Base-by-base conservation (phyloP, 2,797 vertebrate genomes). In the Characodon lateralis region DNA sequence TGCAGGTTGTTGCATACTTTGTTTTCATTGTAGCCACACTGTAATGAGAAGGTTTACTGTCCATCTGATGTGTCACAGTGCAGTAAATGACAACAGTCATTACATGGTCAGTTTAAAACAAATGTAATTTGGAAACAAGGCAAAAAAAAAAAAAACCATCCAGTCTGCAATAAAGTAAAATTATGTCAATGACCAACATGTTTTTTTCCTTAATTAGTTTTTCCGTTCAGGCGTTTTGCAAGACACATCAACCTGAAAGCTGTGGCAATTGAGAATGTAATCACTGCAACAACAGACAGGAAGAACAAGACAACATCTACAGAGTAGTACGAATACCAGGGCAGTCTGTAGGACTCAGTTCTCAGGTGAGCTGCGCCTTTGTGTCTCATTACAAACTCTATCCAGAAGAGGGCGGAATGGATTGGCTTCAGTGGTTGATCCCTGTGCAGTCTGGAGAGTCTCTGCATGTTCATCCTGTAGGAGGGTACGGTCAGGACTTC, bases 271-370 rank as follows among this genome's bases (percentile, higher is more conserved):
- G 65, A 56, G 22, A 86, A 28, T 53, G 5, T 43, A 9, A 78
- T 51, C 6, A n/a, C 26, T 46, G 24, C 2, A 28, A 76, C 4
- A 10, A 75, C 1, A 0, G 39, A 55, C 53, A 88, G 46, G 35
- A 69, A 69, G 69, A 78, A 80, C 22, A 80, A 68, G 70, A 68
- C n/a, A 48, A 94, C 92, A 75, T 94, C 93, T 8, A 92, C 76
- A 72, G 89, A 89, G 83, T 93, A 50, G 76, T 93, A 95, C 28
- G 84, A 66, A 8, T 93, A 93, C 93, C 92, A 94, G 28, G 92
- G 83, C 88, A 94, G 79, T 74, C 55, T 94, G 85, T 91, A 92
- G 24, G 92, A 87, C 46, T 87, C 77, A 0, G 92, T 86, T 59
- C 87, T 89, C 55, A 95, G 81, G 77, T 94, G 88, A 85, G 87